Percentiles rank a stretch among this genome's conserved stretches.
phyloP scores from a whole-genome alignment of 2,888 invertebrate genomes.

The Embidobia sp. region DNA sequence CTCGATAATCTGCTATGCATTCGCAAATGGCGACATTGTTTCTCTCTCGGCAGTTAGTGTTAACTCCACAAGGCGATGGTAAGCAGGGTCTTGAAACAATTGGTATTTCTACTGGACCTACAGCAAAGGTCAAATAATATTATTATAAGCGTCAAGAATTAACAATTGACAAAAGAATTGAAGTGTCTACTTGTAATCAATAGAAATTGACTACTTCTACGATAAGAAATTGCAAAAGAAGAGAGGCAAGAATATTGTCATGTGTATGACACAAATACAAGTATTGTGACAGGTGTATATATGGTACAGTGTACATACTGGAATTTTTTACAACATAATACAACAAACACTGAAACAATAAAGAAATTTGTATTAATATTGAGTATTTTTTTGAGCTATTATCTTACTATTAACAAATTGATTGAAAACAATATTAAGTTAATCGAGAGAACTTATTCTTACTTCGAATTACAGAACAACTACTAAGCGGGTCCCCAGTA shows the following conservation, averaged over 20 bases:
- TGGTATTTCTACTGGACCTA: conserved; percentile 52
- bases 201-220: too few relatives aligned
- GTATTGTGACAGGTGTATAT: conserved; percentile 20
- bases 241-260: conserved; percentile 29
- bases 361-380: conserved; percentile 31
- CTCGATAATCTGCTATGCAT: conserved; percentile 86
- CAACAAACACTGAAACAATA: conserved; percentile 54
- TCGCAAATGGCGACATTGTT: conserved; percentile 87
- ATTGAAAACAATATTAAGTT: neutral
- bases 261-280: conserved; percentile 44
- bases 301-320: conserved; percentile 38
- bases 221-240: neutral
- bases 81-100: conserved; percentile 38
- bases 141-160: conserved; percentile 9
- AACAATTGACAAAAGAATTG: too few relatives aligned
- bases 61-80: conserved; percentile 85
- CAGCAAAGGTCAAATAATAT: too few relatives aligned
- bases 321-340: conserved; percentile 44
- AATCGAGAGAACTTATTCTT: conserved; percentile 38
- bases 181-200: too few relatives aligned
- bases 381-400: neutral
- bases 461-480: conserved; percentile 81
- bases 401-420: neutral
- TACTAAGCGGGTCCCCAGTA: conserved; percentile 86
- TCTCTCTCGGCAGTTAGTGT: conserved; percentile 87